Percentiles rank a stretch among this genome's conserved stretches.
Conservation (phyloP, 2,888 invertebrate genomes). For the Calliopum simillimum region DNA sequence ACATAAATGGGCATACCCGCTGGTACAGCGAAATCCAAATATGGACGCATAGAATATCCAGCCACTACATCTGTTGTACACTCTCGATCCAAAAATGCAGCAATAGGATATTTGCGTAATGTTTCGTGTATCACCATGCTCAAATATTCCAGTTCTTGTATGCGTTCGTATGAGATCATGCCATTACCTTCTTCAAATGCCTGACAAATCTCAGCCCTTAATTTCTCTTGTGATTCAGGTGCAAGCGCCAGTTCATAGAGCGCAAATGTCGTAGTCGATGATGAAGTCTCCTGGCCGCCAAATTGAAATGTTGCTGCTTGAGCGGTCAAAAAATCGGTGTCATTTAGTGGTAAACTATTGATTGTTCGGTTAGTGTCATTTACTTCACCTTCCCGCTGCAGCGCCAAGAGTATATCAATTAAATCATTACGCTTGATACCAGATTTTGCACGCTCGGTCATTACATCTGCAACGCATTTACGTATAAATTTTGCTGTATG, state of each 20-base stretch:
- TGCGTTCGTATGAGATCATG: slow-evolving; percentile 64
- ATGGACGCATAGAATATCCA: slow-evolving; percentile 53
- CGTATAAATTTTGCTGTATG: slow-evolving; percentile 57
- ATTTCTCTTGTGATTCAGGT: slow-evolving; percentile 59
- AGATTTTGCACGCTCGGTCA: slow-evolving; percentile 61
- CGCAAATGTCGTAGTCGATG: slow-evolving; percentile 63
- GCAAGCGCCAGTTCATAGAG: slow-evolving; percentile 63
- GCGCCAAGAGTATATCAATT: slow-evolving; percentile 65
- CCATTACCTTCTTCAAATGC: slow-evolving; percentile 51
- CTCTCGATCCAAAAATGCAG: slow-evolving; percentile 62
- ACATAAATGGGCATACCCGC: slow-evolving; percentile 58
- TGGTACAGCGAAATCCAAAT: slow-evolving; percentile 54
- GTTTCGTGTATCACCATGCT: slow-evolving; percentile 64
- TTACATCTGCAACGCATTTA: slow-evolving; percentile 57
- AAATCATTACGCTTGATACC: slow-evolving; percentile 64
- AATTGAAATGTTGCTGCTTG: slow-evolving; percentile 59
- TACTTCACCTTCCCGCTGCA: slow-evolving; percentile 53
- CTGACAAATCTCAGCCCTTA: slow-evolving; percentile 63
- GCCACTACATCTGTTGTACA: slow-evolving; percentile 38
- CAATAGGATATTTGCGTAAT: slow-evolving; percentile 60
- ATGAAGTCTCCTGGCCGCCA: slow-evolving; percentile 60
- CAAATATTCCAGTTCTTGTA: slow-evolving; percentile 66
- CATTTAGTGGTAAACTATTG: not conserved
- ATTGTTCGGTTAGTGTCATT: slow-evolving; percentile 32
- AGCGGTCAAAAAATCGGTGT: slow-evolving; percentile 52